These are phyloP conservation scores for Syrphus vitripennis DNA, from an alignment of 2,888 invertebrate species.

Conservation along the genomic window DNA sequence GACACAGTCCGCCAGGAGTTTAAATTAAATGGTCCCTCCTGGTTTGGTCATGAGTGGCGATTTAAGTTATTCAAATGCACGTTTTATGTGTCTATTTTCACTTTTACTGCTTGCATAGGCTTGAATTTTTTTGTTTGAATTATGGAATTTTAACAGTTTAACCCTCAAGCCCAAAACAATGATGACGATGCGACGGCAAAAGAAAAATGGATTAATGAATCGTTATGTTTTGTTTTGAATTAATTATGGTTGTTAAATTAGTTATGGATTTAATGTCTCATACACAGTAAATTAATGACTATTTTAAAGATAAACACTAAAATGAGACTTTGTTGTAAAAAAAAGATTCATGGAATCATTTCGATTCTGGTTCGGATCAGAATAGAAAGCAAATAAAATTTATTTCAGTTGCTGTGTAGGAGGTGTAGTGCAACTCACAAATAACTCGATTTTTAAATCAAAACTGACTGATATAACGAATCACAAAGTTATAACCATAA, in stretches of 20 bases:
- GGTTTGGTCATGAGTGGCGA: conserved; percentile 5
- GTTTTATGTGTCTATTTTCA: conserved; percentile 37
- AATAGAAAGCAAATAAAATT: too few relatives aligned
- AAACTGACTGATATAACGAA: too few relatives aligned
- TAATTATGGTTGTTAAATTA: background rate
- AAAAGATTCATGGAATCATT: background rate
- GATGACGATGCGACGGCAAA: too few relatives aligned
- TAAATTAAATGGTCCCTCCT: conserved; percentile 35
- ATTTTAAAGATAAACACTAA: background rate
- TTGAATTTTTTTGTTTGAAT: conserved; percentile 27
- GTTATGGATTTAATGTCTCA: background rate
- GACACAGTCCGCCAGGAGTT: background rate
- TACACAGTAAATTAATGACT: background rate
- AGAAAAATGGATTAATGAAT: background rate
- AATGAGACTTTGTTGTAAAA: background rate
- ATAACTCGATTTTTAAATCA: too few relatives aligned
- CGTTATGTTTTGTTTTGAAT: background rate
- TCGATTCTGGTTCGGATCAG: too few relatives aligned
- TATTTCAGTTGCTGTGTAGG: too few relatives aligned
- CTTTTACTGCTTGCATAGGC: background rate
- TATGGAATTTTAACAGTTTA: conserved; percentile 1
- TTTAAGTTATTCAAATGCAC: conserved; percentile 51
- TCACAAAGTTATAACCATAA: too few relatives aligned
- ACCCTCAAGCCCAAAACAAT: background rate
- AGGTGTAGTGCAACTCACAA: too few relatives aligned